Base-by-base conservation (phyloP, 2,797 vertebrate genomes). In the Gallinago stenura region DNA sequence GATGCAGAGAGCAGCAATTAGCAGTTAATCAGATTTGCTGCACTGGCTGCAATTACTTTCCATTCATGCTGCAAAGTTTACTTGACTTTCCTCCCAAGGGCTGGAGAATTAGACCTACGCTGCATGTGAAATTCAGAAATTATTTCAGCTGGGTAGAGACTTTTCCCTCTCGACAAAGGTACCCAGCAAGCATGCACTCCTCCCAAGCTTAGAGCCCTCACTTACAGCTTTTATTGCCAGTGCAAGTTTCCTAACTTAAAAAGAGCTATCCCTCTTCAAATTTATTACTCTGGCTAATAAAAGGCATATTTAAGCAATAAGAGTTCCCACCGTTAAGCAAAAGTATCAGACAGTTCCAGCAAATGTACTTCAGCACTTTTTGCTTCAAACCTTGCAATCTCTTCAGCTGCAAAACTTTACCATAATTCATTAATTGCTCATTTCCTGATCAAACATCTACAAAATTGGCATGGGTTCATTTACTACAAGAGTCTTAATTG, bases 1-100 rank as follows among this genome's bases (percentile, higher is more conserved):
- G 69, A 80, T 57, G 53, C 75, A 87, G 62, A 77, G 87, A 64
- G 35, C 16, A 58, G 79, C 84, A 80, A 75, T 93, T 62, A 90
- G 82, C 65, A 90, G 76, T 58, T 95, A 92, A 94, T 86, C 76
- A 86, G 82, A 88, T 96, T 94, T 91, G 51, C 28, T 86, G 93
- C 71, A 87, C 51, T 66, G 76, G 25, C 85, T 93, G 77, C 91
- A 93, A 58, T 82, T 83, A 71, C 51, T 88, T 94, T 48, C 94
- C 68, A 69, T 68, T 90, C 88, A 46, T 39, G 37, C 61, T 83
- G 79, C 48, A 54, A 82, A 75, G 78, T 94, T 94, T 70, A 69
- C 50, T 87, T 18, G 4, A 24, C 30, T 77, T 58, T 71, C 33
- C 75, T 94, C 77, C 80, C 76, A 53, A 39, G 30, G 28, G 54